phyloP scores from a whole-genome alignment of 2,113 vertebrate species.

The Laticauda laticaudata region DNA sequence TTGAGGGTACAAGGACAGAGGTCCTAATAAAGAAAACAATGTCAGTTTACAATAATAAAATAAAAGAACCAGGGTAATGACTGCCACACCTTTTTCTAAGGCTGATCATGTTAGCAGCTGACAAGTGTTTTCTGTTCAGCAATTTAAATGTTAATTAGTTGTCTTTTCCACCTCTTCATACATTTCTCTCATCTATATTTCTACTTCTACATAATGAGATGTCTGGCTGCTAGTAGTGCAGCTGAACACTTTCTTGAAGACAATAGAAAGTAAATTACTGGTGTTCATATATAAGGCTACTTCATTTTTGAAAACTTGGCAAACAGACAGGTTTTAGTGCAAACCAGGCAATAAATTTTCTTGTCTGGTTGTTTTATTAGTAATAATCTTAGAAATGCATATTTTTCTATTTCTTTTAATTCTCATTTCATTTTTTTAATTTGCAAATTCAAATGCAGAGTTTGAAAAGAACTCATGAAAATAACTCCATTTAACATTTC shows the following conservation, averaged over 20 bases:
- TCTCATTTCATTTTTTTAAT: conserved; percentile 5
- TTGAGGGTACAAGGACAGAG: not conserved
- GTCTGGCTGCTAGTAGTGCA: not conserved
- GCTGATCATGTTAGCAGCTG: not conserved
- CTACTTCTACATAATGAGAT: not conserved
- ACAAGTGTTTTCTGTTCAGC: not conserved
- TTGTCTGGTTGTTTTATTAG: not conserved
- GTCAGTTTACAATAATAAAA: not conserved
- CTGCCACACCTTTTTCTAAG: not conserved
- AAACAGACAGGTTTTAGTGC: conserved; percentile 11
- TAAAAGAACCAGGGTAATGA: not conserved
- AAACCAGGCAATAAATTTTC: not conserved
- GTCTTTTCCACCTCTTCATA: not conserved
- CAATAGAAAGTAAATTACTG: conserved; percentile 13
- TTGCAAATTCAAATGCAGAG: conserved; percentile 20
- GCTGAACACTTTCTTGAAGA: not conserved
- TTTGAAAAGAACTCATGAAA: not conserved
- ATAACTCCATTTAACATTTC: conserved; percentile 3
- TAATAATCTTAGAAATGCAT: conserved; percentile 16
- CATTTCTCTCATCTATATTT: not conserved
- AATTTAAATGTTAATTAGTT: not conserved
- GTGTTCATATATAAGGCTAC: conserved; percentile 7
- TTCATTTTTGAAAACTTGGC: conserved; percentile 19
- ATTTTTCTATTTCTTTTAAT: conserved; percentile 18
- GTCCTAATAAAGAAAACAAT: not conserved